phyloP scores from a whole-genome alignment of 2,113 vertebrate species.

The Colaptes auratus region DNA sequence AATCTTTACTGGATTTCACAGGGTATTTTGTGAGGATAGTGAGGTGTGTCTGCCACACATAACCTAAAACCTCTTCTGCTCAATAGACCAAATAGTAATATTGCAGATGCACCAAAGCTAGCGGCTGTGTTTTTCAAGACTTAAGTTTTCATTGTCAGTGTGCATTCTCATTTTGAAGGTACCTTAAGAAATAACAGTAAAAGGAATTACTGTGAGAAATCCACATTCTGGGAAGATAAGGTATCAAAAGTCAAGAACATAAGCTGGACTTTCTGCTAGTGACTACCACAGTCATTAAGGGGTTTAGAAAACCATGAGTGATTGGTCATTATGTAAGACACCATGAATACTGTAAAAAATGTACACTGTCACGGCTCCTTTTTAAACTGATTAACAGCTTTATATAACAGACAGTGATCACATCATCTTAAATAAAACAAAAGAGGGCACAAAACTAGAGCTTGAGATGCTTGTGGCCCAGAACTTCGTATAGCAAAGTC shows the following conservation, averaged over 20 bases:
- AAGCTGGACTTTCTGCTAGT: not conserved
- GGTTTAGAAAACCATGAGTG: not conserved
- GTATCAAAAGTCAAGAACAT: not conserved
- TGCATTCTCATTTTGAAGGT: not conserved
- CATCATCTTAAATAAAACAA: not conserved
- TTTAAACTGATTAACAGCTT: not conserved
- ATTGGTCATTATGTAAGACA: not conserved
- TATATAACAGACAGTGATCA: not conserved
- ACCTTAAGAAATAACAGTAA: not conserved
- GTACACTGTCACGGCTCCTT: not conserved
- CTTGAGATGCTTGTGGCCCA: not conserved
- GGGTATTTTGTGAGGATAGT: not conserved
- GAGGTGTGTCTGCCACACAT: not conserved
- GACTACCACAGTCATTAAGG: not conserved
- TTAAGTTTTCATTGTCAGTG: not conserved
- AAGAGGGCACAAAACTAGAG: not conserved
- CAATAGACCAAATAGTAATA: not conserved
- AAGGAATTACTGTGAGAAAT: not conserved
- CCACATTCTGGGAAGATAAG: fast-evolving
- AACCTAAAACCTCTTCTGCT: not conserved
- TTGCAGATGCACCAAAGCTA: not conserved
- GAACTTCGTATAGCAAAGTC: not conserved
- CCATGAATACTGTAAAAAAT: not conserved
- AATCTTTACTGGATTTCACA: not conserved
- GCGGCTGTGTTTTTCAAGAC: not conserved